Evolutionary conservation across 2,113 vertebrate genomes (phyloP), one percentile per base, ranked within the genome.

Genomic region (Regulus satrapa): DNA sequence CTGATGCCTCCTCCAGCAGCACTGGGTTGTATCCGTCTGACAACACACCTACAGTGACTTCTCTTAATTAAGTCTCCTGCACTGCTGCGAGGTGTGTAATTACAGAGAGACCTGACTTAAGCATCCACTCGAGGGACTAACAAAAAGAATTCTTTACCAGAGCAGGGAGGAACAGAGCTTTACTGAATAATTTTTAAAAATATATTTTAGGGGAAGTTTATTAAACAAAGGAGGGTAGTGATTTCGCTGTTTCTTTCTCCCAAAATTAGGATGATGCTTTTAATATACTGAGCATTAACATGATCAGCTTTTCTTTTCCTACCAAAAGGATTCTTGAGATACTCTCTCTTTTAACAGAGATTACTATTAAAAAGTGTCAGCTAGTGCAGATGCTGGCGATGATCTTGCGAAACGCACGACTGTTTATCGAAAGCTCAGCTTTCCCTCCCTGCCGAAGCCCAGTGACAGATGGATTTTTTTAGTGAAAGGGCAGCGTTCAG

Each of bases 61-160:
- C 78, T 88, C 45, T 80, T 97, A 97, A 97, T 97, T 97, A 97
- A 96, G 82, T 92, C 95, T 96, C 95, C 75, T 0, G 40, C 79
- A 52, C 85, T 46, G 88, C 94, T 92, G 92, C 36, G 95, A 96
- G 93, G 92, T 93, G 28, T 91, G 92, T 97, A 97, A 97, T 96
- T 97, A 97, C 92, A 88, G 75, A 17, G 45, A 96, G 94, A 88
- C 90, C 88, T 91, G 94, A 93, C 94, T 96, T 77, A 34, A 92
- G 90, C 79, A 94, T 71, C 85, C 56, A 81, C 94, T 88, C 85
- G 0, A 93, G 95, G 95, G 94, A 97, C 85, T 69, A 84, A 77
- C 66, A 86, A 66, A 80, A 71, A 56, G 54, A 85, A 55, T 38
- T 54, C 88, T 76, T 83, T 59, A 74, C 56, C 59, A 48, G 89